Conservation (phyloP, 2,888 invertebrate genomes). For the Standfussiana lucernea region DNA sequence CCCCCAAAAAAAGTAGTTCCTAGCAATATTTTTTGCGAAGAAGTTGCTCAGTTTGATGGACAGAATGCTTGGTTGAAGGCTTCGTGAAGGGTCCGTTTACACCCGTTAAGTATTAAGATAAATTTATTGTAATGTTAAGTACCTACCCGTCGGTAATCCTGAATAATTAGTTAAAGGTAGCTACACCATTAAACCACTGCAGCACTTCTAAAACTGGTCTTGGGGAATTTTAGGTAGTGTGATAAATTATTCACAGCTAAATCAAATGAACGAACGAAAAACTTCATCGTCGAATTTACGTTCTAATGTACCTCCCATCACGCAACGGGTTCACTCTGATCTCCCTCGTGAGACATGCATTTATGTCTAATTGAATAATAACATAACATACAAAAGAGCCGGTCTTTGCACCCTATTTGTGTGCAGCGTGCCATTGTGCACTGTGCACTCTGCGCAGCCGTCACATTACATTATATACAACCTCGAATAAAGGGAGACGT, state of each 20-base stretch:
- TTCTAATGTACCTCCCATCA: background rate
- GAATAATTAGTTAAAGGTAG: background rate
- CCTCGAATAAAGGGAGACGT: background rate
- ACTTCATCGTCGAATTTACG: background rate
- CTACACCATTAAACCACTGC: background rate
- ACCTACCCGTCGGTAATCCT: background rate
- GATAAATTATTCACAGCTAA: background rate
- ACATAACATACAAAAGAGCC: conserved; percentile 12
- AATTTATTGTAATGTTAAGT: background rate
- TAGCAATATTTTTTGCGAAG: too few relatives aligned
- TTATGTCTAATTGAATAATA: conserved; percentile 32
- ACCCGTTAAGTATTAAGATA: too few relatives aligned
- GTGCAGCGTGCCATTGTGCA: background rate
- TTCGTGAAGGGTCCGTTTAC: too few relatives aligned
- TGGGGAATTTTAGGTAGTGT: background rate
- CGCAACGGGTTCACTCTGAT: background rate
- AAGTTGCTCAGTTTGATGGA: too few relatives aligned
- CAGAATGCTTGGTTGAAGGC: too few relatives aligned
- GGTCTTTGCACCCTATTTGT: conserved; percentile 1
- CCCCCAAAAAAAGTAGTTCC: too few relatives aligned
- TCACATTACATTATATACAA: conserved; percentile 16
- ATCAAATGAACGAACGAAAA: background rate
- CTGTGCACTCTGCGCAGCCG: conserved; percentile 2
- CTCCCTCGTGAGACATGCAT: conserved; percentile 21
- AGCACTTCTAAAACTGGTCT: background rate